A percentile compares a stretch with the other conserved stretches of the same genome.
phyloP scores from a whole-genome alignment of 2,797 vertebrate genomes.

The Otus scops region DNA sequence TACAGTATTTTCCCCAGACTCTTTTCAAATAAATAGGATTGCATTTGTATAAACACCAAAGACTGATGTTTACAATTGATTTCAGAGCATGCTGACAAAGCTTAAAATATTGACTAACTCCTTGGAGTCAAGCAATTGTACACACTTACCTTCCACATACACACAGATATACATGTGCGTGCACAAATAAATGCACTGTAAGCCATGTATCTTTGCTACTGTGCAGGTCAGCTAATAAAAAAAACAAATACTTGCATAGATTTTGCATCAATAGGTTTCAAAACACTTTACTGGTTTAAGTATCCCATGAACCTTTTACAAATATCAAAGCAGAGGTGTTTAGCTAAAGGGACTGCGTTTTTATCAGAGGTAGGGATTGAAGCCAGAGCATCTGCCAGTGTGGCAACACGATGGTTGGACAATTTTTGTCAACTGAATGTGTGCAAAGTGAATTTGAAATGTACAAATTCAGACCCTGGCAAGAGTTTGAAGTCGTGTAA shows the following conservation, averaged over 20 bases:
- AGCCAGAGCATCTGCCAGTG: neutral
- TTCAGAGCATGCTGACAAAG: neutral
- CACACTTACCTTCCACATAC: neutral
- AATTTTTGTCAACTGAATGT: neutral
- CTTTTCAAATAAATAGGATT: neutral
- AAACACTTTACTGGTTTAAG: neutral
- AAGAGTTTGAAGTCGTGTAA: slow-evolving; percentile 54
- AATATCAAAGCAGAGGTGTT: neutral
- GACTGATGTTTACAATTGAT: neutral
- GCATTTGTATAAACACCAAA: neutral
- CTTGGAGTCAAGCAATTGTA: neutral
- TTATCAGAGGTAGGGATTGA: neutral
- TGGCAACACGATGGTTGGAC: neutral
- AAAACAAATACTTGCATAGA: neutral
- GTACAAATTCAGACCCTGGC: slow-evolving; percentile 57
- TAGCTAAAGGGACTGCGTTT: neutral
- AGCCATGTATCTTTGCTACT: neutral
- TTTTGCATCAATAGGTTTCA: neutral
- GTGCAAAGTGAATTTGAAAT: slow-evolving; percentile 63
- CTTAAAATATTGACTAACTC: slow-evolving; percentile 12
- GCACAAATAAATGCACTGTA: neutral
- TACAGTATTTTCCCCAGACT: neutral
- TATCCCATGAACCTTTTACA: neutral
- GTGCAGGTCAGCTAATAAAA: neutral
- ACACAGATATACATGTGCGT: fast-evolving